A percentile compares a stretch with the other conserved stretches of the same genome.
Evolutionary conservation across 2,113 vertebrate genomes (phyloP).

Genomic region (Zosterops borbonicus): DNA sequence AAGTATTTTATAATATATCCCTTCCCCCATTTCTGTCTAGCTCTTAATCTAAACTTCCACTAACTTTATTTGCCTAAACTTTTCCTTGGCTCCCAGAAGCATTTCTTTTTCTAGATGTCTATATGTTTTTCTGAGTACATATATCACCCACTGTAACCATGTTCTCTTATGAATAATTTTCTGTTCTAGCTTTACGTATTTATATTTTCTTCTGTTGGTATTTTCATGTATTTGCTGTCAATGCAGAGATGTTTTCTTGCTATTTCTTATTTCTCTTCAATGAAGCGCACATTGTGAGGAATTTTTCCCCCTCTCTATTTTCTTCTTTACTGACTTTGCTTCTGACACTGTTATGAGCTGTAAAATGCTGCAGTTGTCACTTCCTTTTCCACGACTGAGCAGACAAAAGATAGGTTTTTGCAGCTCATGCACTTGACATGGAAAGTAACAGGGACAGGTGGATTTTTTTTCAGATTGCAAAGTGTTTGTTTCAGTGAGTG

Average conservation of each 20-base stretch:
- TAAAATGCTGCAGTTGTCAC: conserved; percentile 10
- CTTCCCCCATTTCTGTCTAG: background rate
- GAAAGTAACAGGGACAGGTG: background rate
- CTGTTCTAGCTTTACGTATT: background rate
- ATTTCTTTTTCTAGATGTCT: background rate
- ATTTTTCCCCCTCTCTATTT: background rate
- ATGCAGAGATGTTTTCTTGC: background rate
- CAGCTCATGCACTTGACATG: background rate
- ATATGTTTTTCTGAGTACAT: background rate
- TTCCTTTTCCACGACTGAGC: background rate
- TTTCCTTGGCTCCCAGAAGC: background rate
- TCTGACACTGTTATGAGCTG: background rate
- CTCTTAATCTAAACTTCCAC: background rate
- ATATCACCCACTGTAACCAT: background rate
- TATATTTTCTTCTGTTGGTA: background rate
- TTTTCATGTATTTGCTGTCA: background rate
- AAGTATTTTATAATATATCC: background rate
- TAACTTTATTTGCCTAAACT: background rate
- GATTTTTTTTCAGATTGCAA: background rate
- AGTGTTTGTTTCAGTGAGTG: background rate
- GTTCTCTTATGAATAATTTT: background rate
- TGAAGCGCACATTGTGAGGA: background rate
- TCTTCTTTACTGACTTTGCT: background rate
- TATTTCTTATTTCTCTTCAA: background rate
- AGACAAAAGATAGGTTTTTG: background rate